Evolutionary conservation across 2,888 invertebrate genomes (phyloP).

Genomic region (Meliscaeva auricollis): DNA sequence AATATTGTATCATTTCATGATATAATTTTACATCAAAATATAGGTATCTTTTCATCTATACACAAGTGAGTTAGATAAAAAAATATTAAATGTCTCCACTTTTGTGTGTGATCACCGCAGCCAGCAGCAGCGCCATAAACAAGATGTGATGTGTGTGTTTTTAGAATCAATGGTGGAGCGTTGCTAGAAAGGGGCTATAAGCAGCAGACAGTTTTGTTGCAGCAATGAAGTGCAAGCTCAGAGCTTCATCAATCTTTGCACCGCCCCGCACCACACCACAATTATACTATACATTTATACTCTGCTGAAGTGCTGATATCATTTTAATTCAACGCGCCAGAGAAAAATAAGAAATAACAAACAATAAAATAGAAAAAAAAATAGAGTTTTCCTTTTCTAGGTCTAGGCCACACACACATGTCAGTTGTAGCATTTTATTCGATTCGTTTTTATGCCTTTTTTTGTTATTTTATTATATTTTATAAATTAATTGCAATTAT

Average conservation of each 20-base stretch:
- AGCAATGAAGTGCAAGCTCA: conserved; percentile 54
- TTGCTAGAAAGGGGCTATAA: neutral
- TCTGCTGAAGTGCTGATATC: conserved; percentile 68
- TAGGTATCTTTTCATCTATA: neutral
- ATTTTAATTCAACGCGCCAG: conserved; percentile 78
- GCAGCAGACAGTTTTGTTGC: neutral
- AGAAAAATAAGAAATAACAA: conserved; percentile 74
- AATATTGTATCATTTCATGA: conserved; percentile 3
- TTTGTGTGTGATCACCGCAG: conserved; percentile 69
- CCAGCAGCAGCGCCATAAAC: conserved; percentile 52
- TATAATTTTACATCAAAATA: conserved; percentile 12
- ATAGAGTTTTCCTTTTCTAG: conserved; percentile 76
- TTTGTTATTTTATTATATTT: conserved; percentile 40
- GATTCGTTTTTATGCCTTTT: conserved; percentile 38
- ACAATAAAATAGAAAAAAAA: conserved; percentile 54
- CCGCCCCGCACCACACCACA: neutral
- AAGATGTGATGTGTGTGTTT: neutral
- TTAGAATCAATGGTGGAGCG: conserved; percentile 5
- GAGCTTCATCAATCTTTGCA: conserved; percentile 49
- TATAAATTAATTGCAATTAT: conserved; percentile 74
- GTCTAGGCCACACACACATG: conserved; percentile 75
- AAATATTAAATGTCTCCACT: conserved; percentile 24
- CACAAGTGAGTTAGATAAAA: conserved; percentile 59
- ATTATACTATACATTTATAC: too few species aligned
- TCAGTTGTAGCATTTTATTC: conserved; percentile 53